Percentiles rank a stretch among this genome's conserved stretches.
These are phyloP conservation scores for Cyprinodon brontotheroides DNA, from an alignment of 2,113 vertebrate genomes.

Conservation along the genomic window DNA sequence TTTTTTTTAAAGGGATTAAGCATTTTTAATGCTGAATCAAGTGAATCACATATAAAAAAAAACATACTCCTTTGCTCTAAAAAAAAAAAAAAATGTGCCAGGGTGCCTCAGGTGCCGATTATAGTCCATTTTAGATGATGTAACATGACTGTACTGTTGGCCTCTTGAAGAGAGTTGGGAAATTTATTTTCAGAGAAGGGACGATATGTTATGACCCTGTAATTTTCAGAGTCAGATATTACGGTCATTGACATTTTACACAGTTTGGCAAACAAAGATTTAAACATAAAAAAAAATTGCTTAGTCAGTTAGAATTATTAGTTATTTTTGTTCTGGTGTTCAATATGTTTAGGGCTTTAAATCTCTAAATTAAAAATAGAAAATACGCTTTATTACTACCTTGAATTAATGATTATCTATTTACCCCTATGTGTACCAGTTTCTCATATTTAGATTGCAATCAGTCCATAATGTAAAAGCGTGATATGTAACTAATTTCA, in stretches of 20 bases:
- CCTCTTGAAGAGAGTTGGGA: conserved; percentile 24
- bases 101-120: conserved; percentile 31
- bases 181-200: conserved; percentile 22
- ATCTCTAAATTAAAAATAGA: not conserved
- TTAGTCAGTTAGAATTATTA: not conserved
- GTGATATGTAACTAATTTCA: conserved; percentile 26
- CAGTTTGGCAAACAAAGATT: not conserved
- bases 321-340: not conserved
- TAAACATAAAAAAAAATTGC: not conserved
- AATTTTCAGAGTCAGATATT: conserved; percentile 4
- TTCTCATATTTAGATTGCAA: not conserved
- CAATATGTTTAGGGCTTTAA: not conserved
- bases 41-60: conserved; percentile 1
- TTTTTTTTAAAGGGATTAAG: not conserved
- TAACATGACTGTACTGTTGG: conserved; percentile 43
- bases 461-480: conserved; percentile 15
- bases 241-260: not conserved
- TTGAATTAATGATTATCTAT: not conserved
- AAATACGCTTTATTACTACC: not conserved
- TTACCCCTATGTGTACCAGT: not conserved
- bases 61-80: conserved; percentile 2
- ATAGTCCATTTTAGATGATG: conserved; percentile 56
- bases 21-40: not conserved
- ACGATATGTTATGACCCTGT: conserved; percentile 14
- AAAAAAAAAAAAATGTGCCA: conserved; percentile 11